phyloP scores from a whole-genome alignment of 2,113 vertebrate species.

The Tamias sibiricus region DNA sequence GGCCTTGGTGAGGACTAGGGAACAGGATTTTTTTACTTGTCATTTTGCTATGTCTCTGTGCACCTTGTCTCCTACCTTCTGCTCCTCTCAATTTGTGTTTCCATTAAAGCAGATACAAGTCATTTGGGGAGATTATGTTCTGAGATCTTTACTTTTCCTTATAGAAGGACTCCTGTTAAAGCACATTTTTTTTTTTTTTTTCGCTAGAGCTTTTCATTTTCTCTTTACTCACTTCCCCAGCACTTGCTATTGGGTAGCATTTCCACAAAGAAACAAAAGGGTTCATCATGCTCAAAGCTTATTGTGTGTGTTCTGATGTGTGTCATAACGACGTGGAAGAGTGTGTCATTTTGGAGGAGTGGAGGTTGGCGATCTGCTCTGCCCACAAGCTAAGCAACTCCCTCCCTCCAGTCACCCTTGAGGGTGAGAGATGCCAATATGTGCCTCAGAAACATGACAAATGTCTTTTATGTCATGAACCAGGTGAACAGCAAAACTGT shows the following conservation, averaged over 20 bases:
- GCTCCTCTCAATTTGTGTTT: conserved; percentile 4
- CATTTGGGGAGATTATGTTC: not conserved
- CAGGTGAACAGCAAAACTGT: not conserved
- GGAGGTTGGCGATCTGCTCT: not conserved
- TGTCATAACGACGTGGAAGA: not conserved
- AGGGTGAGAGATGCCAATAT: not conserved
- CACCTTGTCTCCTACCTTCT: not conserved
- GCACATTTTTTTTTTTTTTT: not conserved
- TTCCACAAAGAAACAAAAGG: not conserved
- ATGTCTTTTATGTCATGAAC: not conserved
- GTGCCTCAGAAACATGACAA: not conserved
- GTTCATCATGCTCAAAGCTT: not conserved
- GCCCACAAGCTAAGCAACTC: not conserved
- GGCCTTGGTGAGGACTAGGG: not conserved
- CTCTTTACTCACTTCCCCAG: not conserved
- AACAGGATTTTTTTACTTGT: not conserved
- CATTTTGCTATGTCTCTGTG: not conserved
- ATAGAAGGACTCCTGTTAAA: not conserved
- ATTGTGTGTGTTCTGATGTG: not conserved
- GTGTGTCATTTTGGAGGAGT: not conserved
- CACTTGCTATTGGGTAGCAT: not conserved
- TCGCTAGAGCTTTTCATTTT: not conserved
- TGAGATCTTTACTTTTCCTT: not conserved
- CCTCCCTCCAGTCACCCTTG: not conserved
- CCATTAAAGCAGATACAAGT: not conserved